A percentile compares a stretch with the other conserved stretches of the same genome.
Conservation (phyloP, 2,797 vertebrate species). For the Rhincodon typus region DNA sequence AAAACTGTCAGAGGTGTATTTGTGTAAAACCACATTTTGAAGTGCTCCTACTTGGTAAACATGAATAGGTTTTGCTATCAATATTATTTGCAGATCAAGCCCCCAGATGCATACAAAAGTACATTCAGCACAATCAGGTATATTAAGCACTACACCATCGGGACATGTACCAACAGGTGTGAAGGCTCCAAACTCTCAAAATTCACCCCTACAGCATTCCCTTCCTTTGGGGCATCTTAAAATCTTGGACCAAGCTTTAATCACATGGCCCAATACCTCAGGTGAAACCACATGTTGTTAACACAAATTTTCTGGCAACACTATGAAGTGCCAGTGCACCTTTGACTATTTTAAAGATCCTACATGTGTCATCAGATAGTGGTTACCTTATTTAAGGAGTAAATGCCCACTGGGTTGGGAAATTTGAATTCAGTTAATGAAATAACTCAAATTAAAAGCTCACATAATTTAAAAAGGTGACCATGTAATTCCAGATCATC, state of each 20-base stretch:
- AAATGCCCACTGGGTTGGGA: not conserved
- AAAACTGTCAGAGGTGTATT: not conserved
- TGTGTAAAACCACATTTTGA: not conserved
- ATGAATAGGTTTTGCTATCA: not conserved
- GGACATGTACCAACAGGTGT: too few species aligned
- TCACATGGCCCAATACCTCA: too few species aligned
- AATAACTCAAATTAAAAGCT: too few species aligned
- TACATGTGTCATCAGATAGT: not conserved
- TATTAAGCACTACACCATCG: not conserved
- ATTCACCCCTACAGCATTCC: too few species aligned
- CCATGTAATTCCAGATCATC: too few species aligned
- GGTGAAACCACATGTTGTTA: too few species aligned
- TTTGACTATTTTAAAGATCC: not conserved
- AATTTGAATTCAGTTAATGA: not conserved
- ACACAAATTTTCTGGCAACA: not conserved
- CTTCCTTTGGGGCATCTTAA: not conserved
- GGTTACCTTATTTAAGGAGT: not conserved
- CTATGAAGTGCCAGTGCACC: not conserved
- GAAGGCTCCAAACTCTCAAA: too few species aligned
- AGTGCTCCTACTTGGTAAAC: not conserved
- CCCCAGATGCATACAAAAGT: not conserved
- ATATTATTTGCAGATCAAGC: not conserved
- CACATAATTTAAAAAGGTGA: too few species aligned
- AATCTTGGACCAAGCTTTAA: not conserved
- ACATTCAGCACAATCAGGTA: not conserved